Conservation (phyloP, 2,888 invertebrate genomes). For the Agriopis marginaria region DNA sequence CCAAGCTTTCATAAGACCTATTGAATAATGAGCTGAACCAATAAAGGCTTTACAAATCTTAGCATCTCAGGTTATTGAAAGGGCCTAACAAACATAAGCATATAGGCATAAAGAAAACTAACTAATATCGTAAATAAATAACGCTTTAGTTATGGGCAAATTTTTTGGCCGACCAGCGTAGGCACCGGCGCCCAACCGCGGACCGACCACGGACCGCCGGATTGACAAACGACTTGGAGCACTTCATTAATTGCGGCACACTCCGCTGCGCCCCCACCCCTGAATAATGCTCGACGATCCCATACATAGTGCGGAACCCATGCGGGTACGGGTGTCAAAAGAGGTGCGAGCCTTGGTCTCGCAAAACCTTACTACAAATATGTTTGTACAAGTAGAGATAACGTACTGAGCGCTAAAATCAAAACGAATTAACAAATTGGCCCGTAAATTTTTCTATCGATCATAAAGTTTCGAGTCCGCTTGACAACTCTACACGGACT, state of each 20-base stretch:
- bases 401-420: background rate
- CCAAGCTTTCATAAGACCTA: too few species aligned
- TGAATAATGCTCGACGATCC: conserved; percentile 74
- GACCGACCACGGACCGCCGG: conserved; percentile 61
- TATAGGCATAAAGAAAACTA: too few species aligned
- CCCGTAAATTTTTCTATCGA: conserved; percentile 28
- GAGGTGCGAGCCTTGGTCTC: conserved; percentile 1
- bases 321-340: conserved; percentile 12
- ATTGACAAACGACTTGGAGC: conserved; percentile 81
- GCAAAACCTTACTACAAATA: background rate
- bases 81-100: background rate
- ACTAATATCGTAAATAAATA: conserved; percentile 23
- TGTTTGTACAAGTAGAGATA: background rate
- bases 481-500: conserved; percentile 66
- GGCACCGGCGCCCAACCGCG: conserved; percentile 62
- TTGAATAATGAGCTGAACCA: too few species aligned
- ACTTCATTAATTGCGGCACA: conserved; percentile 83
- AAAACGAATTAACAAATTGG: background rate
- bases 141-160: conserved; percentile 61
- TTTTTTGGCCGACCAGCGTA: conserved; percentile 69
- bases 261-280: conserved; percentile 75
- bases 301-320: conserved; percentile 52
- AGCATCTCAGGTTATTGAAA: too few species aligned
- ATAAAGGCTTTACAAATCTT: too few species aligned
- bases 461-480: conserved; percentile 64